Evolutionary conservation across 2,113 vertebrate genomes (phyloP).

Genomic region (Notothenia coriiceps): DNA sequence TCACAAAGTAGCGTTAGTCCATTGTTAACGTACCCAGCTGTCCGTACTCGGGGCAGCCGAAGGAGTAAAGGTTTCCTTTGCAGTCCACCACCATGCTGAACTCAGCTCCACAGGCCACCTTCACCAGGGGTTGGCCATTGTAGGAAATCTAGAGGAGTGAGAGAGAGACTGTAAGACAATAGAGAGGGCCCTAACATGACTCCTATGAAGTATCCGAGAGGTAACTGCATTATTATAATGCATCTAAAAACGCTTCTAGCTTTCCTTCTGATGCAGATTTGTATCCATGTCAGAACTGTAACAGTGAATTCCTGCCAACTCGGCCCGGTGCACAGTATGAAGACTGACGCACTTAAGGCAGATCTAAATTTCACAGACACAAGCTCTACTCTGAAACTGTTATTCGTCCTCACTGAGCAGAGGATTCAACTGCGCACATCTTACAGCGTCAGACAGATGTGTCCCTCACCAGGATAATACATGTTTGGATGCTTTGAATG

Average conservation of each 20-base stretch:
- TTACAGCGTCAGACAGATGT: background rate
- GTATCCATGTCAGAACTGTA: too few species aligned
- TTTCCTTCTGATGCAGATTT: background rate
- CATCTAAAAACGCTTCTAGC: background rate
- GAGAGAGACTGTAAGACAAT: background rate
- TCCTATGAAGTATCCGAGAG: background rate
- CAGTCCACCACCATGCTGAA: conserved; percentile 99
- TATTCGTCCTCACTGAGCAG: too few species aligned
- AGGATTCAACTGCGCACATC: background rate
- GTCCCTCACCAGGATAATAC: background rate
- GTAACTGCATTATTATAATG: background rate
- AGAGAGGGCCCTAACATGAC: background rate
- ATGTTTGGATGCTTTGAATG: background rate
- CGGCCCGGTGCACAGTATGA: too few species aligned
- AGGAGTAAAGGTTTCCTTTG: conserved; percentile 97
- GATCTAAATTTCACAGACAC: too few species aligned
- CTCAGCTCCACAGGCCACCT: conserved; percentile 94
- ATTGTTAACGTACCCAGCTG: conserved; percentile 89
- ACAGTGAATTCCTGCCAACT: too few species aligned
- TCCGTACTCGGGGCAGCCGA: conserved; percentile 95
- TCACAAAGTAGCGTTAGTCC: background rate
- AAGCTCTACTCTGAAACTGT: too few species aligned
- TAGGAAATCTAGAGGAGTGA: conserved; percentile 89
- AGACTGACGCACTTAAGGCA: too few species aligned
- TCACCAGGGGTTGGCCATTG: conserved; percentile 96